Evolutionary conservation across 1,140 invertebrate species (phyloP).

Genomic region (Trachelipus rathkii): DNA sequence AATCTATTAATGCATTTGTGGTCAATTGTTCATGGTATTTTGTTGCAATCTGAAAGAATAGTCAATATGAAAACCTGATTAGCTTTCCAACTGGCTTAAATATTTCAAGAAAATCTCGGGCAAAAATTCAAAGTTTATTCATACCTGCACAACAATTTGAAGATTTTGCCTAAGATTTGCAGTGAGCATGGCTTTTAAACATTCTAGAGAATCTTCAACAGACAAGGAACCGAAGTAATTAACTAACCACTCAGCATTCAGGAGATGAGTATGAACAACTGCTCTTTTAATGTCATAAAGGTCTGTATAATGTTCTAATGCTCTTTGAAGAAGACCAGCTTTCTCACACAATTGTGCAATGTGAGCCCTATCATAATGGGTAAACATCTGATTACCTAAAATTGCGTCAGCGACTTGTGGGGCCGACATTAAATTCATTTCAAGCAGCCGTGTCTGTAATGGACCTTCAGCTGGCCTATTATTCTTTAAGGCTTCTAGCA

Average conservation of each 20-base stretch:
- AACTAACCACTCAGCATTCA: slow-evolving; percentile 97
- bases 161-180: slow-evolving; percentile 97
- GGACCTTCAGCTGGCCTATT: slow-evolving; percentile 93
- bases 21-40: slow-evolving; percentile 99
- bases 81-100: background rate
- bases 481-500: slow-evolving; percentile 97
- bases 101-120: background rate
- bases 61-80: background rate
- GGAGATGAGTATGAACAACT: slow-evolving; percentile 91
- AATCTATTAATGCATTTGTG: slow-evolving; percentile 91
- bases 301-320: slow-evolving; percentile 90
- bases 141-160: slow-evolving; percentile 57
- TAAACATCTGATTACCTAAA: slow-evolving; percentile 98
- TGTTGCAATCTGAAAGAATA: slow-evolving; percentile 72
- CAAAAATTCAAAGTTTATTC: background rate
- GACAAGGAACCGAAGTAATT: slow-evolving; percentile 97
- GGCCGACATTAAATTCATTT: slow-evolving; percentile 98
- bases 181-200: slow-evolving; percentile 95
- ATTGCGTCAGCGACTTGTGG: slow-evolving; percentile 99
- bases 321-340: slow-evolving; percentile 90
- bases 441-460: slow-evolving; percentile 90
- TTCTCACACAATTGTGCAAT: slow-evolving; percentile 99
- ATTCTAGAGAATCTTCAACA: slow-evolving; percentile 97
- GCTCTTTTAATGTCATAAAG: slow-evolving; percentile 98
- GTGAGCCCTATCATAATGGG: slow-evolving; percentile 95